These are phyloP conservation scores for Acanthopagrus latus DNA, from an alignment of 2,797 vertebrate species.

Conservation along the genomic window DNA sequence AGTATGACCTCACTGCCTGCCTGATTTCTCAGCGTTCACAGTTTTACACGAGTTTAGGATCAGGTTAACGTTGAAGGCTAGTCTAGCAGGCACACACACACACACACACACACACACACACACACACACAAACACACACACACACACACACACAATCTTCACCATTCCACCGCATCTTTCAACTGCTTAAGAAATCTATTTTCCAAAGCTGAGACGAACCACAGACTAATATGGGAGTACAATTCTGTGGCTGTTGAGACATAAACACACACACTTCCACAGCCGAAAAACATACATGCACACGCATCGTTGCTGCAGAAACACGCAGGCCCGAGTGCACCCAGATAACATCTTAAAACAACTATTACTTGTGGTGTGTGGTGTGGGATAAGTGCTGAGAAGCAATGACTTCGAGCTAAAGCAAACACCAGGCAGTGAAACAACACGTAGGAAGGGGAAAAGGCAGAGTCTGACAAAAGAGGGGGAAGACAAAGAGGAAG, in stretches of 20 bases:
- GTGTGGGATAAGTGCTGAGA: constrained; percentile 66
- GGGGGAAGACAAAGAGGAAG: background rate
- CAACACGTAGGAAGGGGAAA: constrained; percentile 19
- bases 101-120: constrained; percentile 26
- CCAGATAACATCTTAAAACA: constrained; percentile 75
- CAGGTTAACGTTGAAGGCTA: constrained; percentile 58
- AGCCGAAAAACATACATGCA: constrained; percentile 45
- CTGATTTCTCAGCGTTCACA: constrained; percentile 74
- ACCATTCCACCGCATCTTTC: constrained; percentile 65
- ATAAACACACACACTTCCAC: constrained; percentile 63
- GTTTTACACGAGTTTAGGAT: constrained; percentile 67
- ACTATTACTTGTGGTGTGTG: constrained; percentile 67
- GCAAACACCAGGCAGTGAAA: constrained; percentile 60
- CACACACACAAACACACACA: constrained; percentile 21
- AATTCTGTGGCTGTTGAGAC: constrained; percentile 72
- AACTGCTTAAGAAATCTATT: constrained; percentile 66
- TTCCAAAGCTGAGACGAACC: constrained; percentile 66
- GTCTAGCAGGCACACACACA: constrained; percentile 13
- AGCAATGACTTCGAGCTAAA: constrained; percentile 57
- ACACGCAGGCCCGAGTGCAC: constrained; percentile 54
- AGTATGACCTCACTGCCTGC: constrained; percentile 75
- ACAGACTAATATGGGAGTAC: constrained; percentile 76
- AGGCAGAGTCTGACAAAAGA: constrained; percentile 15
- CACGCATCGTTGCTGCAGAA: constrained; percentile 34
- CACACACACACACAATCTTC: constrained; percentile 18